Base-by-base conservation (phyloP, 2,888 invertebrate genomes). In the Buathra laborator region DNA sequence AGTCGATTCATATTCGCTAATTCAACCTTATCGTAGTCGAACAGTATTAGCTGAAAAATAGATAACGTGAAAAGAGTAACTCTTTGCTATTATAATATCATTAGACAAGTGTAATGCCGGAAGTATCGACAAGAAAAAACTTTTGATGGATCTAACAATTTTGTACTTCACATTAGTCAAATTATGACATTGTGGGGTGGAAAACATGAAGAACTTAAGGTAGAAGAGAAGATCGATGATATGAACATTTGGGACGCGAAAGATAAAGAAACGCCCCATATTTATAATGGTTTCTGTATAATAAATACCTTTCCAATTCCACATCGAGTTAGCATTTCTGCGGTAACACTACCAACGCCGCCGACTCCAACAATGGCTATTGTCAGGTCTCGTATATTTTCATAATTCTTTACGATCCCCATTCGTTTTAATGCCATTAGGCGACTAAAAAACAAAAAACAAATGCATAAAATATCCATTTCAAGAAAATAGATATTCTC, bases 341-440 rank as follows among this genome's bases (percentile, higher is more conserved):
- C 99, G 1, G 99, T 99, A 1, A 99, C 99, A 95, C 99, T 99
- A 59, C 99, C 99, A n/a, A 99, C 99, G 48, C 99, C 99, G 0
- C 99, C 99, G 0, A 99, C 97, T 3, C 99, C 99, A 10, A 99
- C 99, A 53, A 99, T 96, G 6, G 98, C 98, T 3, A 99, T 97
- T 0, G 98, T 96, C 93, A 96, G 96, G 48, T 97, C 96, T 53
- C 99, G 95, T 86, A 98, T 98, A 91, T 96, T 96, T 94, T 99
- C 99, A 94, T 99, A 99, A 94, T 99, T 98, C 88, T 99, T 96
- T 1, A 99, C 99, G 88, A 99, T 99, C 46, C 99, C 99, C 99
- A 99, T 99, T 84, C 99, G 95, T 93, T 99, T 99, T 84, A 99
- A 94, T 0, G 99, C 99, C 99, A 99, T 99, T 14, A 99, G 94